phyloP scores from a whole-genome alignment of 1,140 invertebrate species.

The Brachionus plicatilis region DNA sequence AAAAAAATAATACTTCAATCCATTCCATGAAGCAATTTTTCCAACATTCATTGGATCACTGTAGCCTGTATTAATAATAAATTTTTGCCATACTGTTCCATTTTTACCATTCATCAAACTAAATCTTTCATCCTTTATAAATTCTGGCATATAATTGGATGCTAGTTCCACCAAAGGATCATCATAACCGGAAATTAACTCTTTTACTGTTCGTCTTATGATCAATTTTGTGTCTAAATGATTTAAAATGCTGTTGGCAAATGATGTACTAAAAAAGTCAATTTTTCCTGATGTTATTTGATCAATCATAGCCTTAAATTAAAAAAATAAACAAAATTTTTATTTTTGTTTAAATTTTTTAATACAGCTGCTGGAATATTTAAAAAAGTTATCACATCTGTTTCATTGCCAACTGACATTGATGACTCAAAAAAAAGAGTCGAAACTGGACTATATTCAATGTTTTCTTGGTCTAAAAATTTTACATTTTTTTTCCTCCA shows the following conservation, averaged over 20 bases:
- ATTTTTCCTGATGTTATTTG: background rate
- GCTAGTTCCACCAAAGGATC: slow-evolving; percentile 27
- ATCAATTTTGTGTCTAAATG: slow-evolving; percentile 6
- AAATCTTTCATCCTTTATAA: slow-evolving; percentile 20
- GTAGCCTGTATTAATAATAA: background rate
- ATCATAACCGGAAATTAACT: slow-evolving; percentile 27
- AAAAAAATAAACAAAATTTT: background rate
- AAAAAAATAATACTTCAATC: background rate
- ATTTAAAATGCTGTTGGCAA: background rate
- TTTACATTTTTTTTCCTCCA: background rate
- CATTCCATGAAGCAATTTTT: slow-evolving; percentile 13
- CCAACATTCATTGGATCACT: background rate
- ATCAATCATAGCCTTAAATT: slow-evolving; percentile 17
- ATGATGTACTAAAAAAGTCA: background rate
- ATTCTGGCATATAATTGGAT: background rate
- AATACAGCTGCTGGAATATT: background rate
- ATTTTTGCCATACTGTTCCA: slow-evolving; percentile 28
- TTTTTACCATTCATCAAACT: slow-evolving; percentile 30
- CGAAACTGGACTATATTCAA: background rate
- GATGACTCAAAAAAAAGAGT: background rate
- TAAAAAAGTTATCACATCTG: slow-evolving; percentile 2
- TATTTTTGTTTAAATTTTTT: background rate
- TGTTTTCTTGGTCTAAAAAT: background rate
- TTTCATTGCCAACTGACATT: background rate
- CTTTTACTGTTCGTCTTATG: background rate